Conservation (phyloP, 2,888 invertebrate genomes). For the Adelognathus sp. region DNA sequence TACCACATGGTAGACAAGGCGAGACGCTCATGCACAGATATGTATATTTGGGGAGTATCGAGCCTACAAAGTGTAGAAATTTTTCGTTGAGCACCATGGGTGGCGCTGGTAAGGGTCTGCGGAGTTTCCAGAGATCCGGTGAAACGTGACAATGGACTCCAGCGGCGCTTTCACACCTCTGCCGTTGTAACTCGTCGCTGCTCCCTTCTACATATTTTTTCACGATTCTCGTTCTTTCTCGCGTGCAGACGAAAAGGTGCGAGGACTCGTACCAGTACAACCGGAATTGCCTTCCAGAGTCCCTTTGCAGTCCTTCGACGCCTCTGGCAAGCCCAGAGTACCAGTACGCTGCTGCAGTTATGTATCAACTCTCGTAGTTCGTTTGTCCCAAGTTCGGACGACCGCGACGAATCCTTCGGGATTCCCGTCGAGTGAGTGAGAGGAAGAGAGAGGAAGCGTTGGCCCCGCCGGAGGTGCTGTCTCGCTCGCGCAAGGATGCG, state of each 20-base stretch:
- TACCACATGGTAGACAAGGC: constrained; percentile 26
- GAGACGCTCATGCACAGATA: neutral
- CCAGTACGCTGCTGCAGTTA: constrained; percentile 14
- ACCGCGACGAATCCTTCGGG: constrained; percentile 40
- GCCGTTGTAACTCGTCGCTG: constrained; percentile 9
- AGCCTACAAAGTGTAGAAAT: neutral
- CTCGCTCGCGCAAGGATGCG: neutral
- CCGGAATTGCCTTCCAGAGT: constrained; percentile 41
- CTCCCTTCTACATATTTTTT: constrained; percentile 46
- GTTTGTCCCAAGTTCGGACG: constrained; percentile 32
- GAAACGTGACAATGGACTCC: constrained; percentile 59
- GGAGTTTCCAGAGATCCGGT: constrained; percentile 49
- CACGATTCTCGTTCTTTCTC: constrained; percentile 19
- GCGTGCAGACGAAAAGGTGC: neutral
- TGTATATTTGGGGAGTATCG: neutral
- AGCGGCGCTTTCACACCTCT: constrained; percentile 72
- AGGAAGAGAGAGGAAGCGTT: neutral
- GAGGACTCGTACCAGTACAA: constrained; percentile 7
- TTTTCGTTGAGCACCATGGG: constrained; percentile 46
- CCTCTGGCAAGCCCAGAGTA: neutral
- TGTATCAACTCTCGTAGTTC: neutral
- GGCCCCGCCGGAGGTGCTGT: neutral
- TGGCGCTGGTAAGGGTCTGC: constrained; percentile 46
- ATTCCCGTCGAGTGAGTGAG: constrained; percentile 21
- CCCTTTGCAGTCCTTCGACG: constrained; percentile 38